phyloP scores from a whole-genome alignment of 2,888 invertebrate species.

The Lordiphosa andalusiaca region DNA sequence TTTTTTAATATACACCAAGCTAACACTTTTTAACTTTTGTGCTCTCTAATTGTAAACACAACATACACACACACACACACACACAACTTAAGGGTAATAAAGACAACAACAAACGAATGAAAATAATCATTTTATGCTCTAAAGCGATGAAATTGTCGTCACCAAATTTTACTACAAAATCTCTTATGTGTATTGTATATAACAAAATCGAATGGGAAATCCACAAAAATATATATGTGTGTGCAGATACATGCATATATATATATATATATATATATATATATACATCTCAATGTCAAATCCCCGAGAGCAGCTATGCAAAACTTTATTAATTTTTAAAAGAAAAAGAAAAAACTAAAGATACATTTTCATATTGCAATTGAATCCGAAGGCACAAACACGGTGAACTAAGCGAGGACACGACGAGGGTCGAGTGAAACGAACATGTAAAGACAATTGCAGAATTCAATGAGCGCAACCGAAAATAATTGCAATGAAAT shows the following conservation, averaged over 20 bases:
- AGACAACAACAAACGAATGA: constrained; percentile 17
- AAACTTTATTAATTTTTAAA: constrained; percentile 43
- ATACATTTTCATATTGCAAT: constrained; percentile 59
- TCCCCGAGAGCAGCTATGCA: constrained; percentile 29
- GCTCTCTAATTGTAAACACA: constrained; percentile 67
- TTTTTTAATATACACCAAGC: constrained; percentile 67
- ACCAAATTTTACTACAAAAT: constrained; percentile 72
- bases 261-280: constrained; percentile 19
- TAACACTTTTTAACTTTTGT: constrained; percentile 61
- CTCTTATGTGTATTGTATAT: constrained; percentile 75
- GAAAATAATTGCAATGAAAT: constrained; percentile 44
- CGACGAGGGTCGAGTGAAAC: constrained; percentile 19
- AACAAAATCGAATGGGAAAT: constrained; percentile 37
- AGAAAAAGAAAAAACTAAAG: constrained; percentile 31
- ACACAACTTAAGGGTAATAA: constrained; percentile 49
- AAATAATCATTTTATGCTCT: constrained; percentile 67
- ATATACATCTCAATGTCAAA: constrained; percentile 27
- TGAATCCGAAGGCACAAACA: constrained; percentile 37
- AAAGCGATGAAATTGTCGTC: constrained; percentile 55
- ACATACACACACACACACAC: constrained; percentile 46
- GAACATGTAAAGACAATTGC: constrained; percentile 19
- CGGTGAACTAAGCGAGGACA: constrained; percentile 21
- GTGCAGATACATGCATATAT: constrained; percentile 14
- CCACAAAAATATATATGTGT: constrained; percentile 30
- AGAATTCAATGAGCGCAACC: constrained; percentile 26